Conservation (phyloP, 92 coral and sea anemone species). For the Siderastrea radians region DNA sequence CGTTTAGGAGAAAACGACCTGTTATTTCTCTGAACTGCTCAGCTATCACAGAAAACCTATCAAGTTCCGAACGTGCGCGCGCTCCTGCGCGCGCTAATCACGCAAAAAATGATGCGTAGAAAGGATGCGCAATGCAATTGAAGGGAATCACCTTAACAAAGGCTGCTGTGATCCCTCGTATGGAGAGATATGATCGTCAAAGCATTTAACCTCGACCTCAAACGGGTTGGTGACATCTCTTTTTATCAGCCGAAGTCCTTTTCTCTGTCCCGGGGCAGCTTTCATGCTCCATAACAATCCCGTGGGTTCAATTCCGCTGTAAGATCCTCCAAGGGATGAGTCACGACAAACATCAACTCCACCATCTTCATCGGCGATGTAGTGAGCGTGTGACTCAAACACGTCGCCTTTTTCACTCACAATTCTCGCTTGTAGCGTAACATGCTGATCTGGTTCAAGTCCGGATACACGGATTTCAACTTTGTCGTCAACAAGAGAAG, state of each 20-base stretch:
- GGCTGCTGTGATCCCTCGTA: background rate
- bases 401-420: constrained; percentile 49
- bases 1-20: no score
- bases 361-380: constrained; percentile 56
- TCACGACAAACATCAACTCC: constrained; percentile 27
- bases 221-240: constrained; percentile 61
- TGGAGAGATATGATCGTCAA: constrained; percentile 13
- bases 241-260: constrained; percentile 56
- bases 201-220: constrained; percentile 30
- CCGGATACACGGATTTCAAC: constrained; percentile 36
- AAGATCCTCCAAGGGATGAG: constrained; percentile 65
- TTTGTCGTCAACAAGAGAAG: constrained; percentile 56
- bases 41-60: no score
- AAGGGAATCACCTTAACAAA: no score
- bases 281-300: constrained; percentile 70
- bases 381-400: constrained; percentile 61
- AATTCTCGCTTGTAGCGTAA: constrained; percentile 48
- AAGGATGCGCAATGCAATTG: no score
- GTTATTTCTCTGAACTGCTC: no score
- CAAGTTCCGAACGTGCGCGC: no score
- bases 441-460: constrained; percentile 31
- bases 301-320: constrained; percentile 67
- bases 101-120: no score
- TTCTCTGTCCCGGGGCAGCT: constrained; percentile 62
- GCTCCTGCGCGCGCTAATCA: no score